phyloP scores from a whole-genome alignment of 2,888 invertebrate genomes.

The Stenodema calcarata region DNA sequence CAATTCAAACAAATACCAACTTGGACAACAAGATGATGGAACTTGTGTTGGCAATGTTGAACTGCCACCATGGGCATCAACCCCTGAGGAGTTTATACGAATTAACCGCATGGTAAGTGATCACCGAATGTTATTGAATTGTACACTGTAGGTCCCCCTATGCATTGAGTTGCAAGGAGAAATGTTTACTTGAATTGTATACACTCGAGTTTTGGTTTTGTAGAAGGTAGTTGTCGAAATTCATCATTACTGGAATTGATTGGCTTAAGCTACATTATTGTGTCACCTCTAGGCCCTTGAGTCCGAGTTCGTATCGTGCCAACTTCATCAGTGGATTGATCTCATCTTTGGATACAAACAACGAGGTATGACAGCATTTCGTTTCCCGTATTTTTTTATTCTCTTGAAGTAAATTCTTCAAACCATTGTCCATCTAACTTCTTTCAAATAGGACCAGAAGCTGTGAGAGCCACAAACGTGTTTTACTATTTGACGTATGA shows the following conservation, averaged over 20 bases:
- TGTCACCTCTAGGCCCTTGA: constrained; percentile 77
- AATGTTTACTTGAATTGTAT: too few relatives aligned
- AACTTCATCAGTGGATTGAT: constrained; percentile 99
- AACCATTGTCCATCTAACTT: too few relatives aligned
- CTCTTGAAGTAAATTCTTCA: not conserved
- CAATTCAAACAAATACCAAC: constrained; percentile 82
- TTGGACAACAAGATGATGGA: constrained; percentile 88
- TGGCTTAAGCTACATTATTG: not conserved
- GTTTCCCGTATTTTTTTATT: not conserved
- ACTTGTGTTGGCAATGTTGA: constrained; percentile 81
- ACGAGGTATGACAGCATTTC: constrained; percentile 67
- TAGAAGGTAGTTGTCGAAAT: too few relatives aligned
- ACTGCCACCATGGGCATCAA: constrained; percentile 95
- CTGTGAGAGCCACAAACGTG: constrained; percentile 95
- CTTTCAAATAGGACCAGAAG: constrained; percentile 83
- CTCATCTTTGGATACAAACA: constrained; percentile 99
- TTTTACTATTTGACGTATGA: constrained; percentile 99
- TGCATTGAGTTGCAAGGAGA: not conserved
- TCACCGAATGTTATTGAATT: not conserved
- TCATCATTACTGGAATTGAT: too few relatives aligned
- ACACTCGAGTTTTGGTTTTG: too few relatives aligned
- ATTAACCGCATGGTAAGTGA: constrained; percentile 87
- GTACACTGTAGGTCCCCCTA: not conserved
- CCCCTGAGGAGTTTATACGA: constrained; percentile 96
- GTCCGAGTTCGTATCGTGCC: constrained; percentile 99